Evolutionary conservation across 2,888 invertebrate genomes (phyloP), one percentile per base, ranked within the genome.

Genomic region (Noctua janthe): DNA sequence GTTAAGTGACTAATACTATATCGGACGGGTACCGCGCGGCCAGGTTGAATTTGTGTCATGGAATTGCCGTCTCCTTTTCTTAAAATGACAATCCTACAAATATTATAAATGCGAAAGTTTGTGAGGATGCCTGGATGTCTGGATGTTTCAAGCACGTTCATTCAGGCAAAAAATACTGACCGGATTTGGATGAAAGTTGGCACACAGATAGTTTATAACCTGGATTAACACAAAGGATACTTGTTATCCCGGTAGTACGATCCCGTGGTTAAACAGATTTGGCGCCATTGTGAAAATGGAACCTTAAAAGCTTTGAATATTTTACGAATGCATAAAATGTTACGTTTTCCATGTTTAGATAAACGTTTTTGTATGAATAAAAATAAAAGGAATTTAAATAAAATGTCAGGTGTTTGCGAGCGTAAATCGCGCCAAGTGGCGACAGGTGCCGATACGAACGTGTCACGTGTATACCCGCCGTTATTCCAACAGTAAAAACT

Each of bases 401-500:
- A 80, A 87, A 84, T 70, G 66, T 66, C 74, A 81, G 62, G 71
- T 81, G 81, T 78, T 73, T 35, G 79, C 74, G 49, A 77, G 67
- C 81, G 78, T 88, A 88, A 81, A 88, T 88, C 71, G 78, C 23
- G 71, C 10, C 43, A 81, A 76, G 77, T 79, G 87, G 83, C 80
- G 88, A 81, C 88, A 88, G 86, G 82, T 86, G 88, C 66, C 67
- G 87, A 83, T 87, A 86, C 74, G 71, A 82, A 67, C 76, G 59
- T 77, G 77, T 72, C 83, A 77, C 71, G 51, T 81, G 76, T 78
- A 23, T 10, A 69, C 74, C 59, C 72, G 54, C 62, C 59, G 74
- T 70, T 80, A 83, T 83, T 71, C 56, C 35, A 43, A 43, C 54
- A 75, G n/a, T 74, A 70, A 71, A 83, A 79, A 79, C 71, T 29